Conservation (phyloP, 2,797 vertebrate species). For the Gymnothorax reevesii region DNA sequence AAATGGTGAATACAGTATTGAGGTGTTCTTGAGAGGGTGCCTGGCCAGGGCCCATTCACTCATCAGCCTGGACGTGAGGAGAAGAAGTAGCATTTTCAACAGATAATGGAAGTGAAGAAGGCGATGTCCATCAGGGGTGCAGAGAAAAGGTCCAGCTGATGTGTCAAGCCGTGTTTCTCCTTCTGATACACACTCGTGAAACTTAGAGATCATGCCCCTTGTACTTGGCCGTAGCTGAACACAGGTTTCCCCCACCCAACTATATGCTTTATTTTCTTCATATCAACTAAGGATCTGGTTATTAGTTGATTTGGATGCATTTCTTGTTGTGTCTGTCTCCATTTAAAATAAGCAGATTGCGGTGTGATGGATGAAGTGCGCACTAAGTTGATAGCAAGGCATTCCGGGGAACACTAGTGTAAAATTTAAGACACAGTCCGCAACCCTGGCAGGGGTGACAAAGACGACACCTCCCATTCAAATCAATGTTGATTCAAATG, state of each 20-base stretch:
- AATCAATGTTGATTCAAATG: no score
- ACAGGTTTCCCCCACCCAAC: not conserved
- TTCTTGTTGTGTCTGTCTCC: not conserved
- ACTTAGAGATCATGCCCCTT: not conserved
- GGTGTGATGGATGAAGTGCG: no score
- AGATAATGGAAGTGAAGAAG: constrained; percentile 1
- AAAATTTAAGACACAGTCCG: no score
- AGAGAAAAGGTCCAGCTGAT: not conserved
- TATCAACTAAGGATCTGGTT: not conserved
- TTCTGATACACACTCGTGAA: not conserved
- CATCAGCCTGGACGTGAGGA: not conserved
- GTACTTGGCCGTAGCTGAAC: not conserved
- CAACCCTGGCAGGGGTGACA: no score
- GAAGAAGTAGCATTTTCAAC: not conserved
- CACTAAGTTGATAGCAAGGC: no score
- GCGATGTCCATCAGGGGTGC: not conserved
- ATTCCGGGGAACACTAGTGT: no score
- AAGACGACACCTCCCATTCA: no score
- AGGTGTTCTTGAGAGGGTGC: not conserved
- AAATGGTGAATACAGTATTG: constrained; percentile 6
- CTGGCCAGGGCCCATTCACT: not conserved
- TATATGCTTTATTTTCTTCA: not conserved
- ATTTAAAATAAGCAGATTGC: no score
- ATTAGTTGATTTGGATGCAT: not conserved
- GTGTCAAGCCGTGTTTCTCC: not conserved